A percentile compares a stretch with the other conserved stretches of the same genome.
phyloP scores from a whole-genome alignment of 2,888 invertebrate species.

The Nycteola revayana region DNA sequence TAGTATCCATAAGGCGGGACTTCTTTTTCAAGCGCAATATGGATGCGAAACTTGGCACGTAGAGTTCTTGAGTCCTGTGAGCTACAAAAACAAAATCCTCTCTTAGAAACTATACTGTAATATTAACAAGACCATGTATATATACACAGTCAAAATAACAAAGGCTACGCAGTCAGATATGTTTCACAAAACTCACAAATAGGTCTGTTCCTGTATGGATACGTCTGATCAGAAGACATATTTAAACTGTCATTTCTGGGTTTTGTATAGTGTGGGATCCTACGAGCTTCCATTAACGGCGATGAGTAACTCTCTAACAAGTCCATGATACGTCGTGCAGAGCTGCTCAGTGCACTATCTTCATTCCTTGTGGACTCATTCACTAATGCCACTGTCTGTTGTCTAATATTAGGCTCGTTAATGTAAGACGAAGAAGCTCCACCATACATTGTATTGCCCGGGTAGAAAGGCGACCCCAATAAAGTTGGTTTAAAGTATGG shows the following conservation, averaged over 20 bases:
- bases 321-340: constrained; percentile 90
- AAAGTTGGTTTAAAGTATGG: constrained; percentile 56
- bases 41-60: constrained; percentile 84
- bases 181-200: constrained; percentile 31
- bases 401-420: constrained; percentile 56
- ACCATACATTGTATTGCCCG: constrained; percentile 88
- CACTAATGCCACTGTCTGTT: constrained; percentile 42
- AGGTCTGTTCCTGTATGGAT: constrained; percentile 12
- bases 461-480: constrained; percentile 87
- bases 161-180: too few relatives aligned
- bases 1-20: constrained; percentile 83
- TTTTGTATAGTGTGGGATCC: constrained; percentile 82
- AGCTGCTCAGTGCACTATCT: constrained; percentile 82
- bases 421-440: constrained; percentile 85
- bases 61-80: constrained; percentile 73
- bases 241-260: constrained; percentile 27
- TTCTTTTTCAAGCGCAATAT: constrained; percentile 83
- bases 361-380: constrained; percentile 41
- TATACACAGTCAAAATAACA: too few relatives aligned
- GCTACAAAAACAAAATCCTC: constrained; percentile 43
- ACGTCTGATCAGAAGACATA: constrained; percentile 4
- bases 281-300: constrained; percentile 89
- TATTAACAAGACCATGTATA: too few relatives aligned
- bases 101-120: too few relatives aligned
- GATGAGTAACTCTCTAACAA: constrained; percentile 91